Evolutionary conservation across 2,888 invertebrate species (phyloP).

Genomic region (Eucera pruinosa): DNA sequence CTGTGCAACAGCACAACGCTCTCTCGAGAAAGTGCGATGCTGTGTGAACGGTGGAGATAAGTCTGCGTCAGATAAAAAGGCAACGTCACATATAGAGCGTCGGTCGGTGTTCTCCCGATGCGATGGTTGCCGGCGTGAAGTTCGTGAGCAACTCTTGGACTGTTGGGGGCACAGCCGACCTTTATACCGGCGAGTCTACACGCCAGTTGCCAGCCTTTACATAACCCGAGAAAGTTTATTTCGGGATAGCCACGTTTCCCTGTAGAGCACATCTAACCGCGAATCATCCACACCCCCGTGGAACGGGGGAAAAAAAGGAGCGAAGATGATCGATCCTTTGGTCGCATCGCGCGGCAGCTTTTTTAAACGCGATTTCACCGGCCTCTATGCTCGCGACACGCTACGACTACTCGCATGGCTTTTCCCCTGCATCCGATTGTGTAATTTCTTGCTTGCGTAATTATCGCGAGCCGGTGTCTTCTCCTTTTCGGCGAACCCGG

Average conservation of each 20-base stretch:
- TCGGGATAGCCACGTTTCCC: constrained; percentile 71
- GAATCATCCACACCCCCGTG: constrained; percentile 16
- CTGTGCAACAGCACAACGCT: constrained; percentile 32
- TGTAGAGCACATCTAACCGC: constrained; percentile 44
- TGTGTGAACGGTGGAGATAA: constrained; percentile 14
- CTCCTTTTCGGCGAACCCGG: constrained; percentile 48
- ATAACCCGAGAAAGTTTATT: constrained; percentile 84
- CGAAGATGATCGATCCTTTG: constrained; percentile 15
- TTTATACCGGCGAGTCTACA: constrained; percentile 81
- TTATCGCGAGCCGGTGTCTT: constrained; percentile 26
- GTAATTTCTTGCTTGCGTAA: constrained; percentile 60
- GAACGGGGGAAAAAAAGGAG: background rate
- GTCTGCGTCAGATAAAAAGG: constrained; percentile 39
- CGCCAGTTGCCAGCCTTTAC: constrained; percentile 78
- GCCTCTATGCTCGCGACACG: background rate
- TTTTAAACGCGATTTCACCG: constrained; percentile 38
- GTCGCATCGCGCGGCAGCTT: background rate
- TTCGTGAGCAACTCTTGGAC: constrained; percentile 82
- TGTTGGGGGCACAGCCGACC: constrained; percentile 81
- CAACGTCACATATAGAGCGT: constrained; percentile 72
- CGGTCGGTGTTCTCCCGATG: constrained; percentile 70
- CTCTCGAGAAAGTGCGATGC: constrained; percentile 47
- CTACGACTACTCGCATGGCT: background rate
- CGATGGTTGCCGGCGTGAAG: constrained; percentile 81
- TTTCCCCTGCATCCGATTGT: constrained; percentile 46